Evolutionary conservation across 2,113 vertebrate genomes (phyloP).

Genomic region (Hemibagrus wyckioides): DNA sequence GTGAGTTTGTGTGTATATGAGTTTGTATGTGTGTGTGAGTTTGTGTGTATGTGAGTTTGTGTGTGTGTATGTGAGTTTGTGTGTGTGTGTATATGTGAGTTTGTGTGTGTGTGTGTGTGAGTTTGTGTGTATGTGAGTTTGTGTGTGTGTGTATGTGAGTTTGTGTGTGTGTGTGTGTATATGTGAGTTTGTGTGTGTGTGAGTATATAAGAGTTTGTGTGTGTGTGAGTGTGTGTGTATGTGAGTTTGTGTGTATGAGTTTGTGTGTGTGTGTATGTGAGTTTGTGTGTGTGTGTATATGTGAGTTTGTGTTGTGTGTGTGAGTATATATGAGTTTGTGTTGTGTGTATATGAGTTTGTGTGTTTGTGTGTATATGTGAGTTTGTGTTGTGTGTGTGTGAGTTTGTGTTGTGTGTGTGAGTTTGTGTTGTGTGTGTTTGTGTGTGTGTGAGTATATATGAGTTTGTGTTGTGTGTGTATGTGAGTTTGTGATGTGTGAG

Average conservation of each 20-base stretch:
- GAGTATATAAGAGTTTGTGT: too few relatives aligned
- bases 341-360: neutral
- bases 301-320: neutral
- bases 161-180: neutral
- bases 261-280: neutral
- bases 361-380: neutral
- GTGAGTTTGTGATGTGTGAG: neutral
- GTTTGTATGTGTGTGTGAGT: neutral
- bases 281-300: neutral
- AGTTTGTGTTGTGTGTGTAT: constrained; percentile 7
- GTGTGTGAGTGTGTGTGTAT: neutral
- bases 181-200: too few relatives aligned
- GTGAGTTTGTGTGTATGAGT: too few relatives aligned
- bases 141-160: neutral
- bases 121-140: too few relatives aligned
- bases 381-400: constrained; percentile 13
- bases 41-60: neutral
- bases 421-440: constrained; percentile 9
- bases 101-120: neutral
- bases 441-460: neutral
- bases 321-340: too few relatives aligned
- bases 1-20: neutral
- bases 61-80: neutral
- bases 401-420: neutral
- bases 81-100: neutral